Evolutionary conservation across 1,140 invertebrate species (phyloP).

Genomic region (Eulimnadia texana): DNA sequence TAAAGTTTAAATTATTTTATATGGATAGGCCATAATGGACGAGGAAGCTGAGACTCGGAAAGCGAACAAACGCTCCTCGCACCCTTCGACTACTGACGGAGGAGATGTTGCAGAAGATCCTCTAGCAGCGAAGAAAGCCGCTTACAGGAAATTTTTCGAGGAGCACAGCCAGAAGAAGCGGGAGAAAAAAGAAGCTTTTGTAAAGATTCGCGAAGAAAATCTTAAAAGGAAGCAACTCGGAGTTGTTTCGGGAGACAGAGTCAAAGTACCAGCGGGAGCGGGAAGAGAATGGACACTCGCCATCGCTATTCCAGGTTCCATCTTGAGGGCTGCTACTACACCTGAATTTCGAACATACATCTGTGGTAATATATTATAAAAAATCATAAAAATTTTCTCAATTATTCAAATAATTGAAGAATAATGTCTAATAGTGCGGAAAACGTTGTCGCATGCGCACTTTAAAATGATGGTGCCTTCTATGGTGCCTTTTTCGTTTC

Average conservation of each 20-base stretch:
- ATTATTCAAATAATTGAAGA: background rate
- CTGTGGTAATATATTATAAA: slow-evolving; percentile 39
- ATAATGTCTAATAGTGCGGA: background rate
- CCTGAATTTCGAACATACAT: slow-evolving; percentile 73
- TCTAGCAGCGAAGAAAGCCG: background rate
- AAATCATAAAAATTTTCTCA: background rate
- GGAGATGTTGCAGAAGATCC: background rate
- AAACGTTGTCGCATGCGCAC: too few relatives aligned
- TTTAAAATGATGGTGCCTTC: too few relatives aligned
- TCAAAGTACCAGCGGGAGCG: background rate
- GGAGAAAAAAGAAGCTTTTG: background rate
- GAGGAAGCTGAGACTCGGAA: background rate
- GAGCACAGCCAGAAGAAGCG: background rate
- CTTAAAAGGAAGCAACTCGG: background rate
- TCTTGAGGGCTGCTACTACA: slow-evolving; percentile 87
- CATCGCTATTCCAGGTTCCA: slow-evolving; percentile 89
- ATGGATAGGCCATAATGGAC: too few relatives aligned
- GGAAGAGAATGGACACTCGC: slow-evolving; percentile 45
- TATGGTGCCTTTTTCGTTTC: too few relatives aligned
- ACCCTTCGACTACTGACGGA: too few relatives aligned
- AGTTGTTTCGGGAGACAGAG: background rate
- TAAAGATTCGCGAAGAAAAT: background rate
- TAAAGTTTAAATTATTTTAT: too few relatives aligned
- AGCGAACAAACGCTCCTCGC: too few relatives aligned
- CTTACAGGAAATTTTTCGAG: background rate